Evolutionary conservation across 2,797 vertebrate species (phyloP).

Genomic region (Jordanella pulchra): DNA sequence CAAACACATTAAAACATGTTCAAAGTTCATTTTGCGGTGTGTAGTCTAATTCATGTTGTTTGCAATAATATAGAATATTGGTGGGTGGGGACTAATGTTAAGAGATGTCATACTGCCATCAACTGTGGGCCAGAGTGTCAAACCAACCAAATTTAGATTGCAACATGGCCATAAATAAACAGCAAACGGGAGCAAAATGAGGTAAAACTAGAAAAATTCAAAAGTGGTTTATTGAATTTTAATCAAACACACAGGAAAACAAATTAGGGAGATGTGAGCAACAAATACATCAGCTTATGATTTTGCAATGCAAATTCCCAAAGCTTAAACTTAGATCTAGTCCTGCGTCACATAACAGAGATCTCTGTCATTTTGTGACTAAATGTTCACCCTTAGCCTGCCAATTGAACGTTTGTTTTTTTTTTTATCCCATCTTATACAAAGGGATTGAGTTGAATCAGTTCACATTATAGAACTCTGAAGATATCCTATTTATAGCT

Average conservation of each 20-base stretch:
- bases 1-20: too few species aligned
- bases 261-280: background rate
- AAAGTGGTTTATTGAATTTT: slow-evolving; percentile 3
- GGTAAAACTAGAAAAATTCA: background rate
- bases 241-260: slow-evolving; percentile 4
- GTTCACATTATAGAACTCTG: background rate
- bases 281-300: too few species aligned
- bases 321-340: background rate
- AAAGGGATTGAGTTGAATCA: background rate
- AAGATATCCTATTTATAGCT: background rate
- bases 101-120: too few species aligned
- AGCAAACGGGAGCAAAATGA: background rate
- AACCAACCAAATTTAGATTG: too few species aligned
- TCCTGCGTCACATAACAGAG: background rate
- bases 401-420: background rate
- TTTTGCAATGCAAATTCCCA: background rate
- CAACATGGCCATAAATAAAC: background rate
- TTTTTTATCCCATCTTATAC: too few species aligned
- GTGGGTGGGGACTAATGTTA: too few species aligned
- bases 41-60: too few species aligned
- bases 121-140: too few species aligned
- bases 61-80: too few species aligned
- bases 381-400: background rate
- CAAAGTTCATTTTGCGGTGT: too few species aligned
- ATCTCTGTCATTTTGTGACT: background rate